A percentile compares a stretch with the other conserved stretches of the same genome.
Conservation (phyloP, 2,113 vertebrate species). For the Gambusia affinis region DNA sequence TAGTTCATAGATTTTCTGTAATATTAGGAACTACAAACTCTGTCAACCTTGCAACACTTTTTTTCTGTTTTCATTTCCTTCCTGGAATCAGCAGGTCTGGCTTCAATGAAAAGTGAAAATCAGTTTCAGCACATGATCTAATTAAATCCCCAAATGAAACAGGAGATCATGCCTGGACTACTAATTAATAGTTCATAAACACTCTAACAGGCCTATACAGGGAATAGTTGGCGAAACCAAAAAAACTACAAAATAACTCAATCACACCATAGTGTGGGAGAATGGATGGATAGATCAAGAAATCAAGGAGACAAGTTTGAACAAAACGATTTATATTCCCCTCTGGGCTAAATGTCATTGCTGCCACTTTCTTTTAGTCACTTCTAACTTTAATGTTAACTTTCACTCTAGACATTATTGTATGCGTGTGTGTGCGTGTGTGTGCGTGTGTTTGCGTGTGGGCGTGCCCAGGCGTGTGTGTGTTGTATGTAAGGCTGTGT, state of each 20-base stretch:
- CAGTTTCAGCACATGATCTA: neutral
- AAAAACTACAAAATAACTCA: neutral
- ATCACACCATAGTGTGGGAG: neutral
- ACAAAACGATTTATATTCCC: constrained; percentile 32
- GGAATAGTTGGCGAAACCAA: neutral
- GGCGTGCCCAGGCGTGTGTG: neutral
- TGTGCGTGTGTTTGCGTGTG: neutral
- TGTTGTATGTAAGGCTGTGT: constrained; percentile 9
- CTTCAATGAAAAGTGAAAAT: neutral
- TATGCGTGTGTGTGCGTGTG: neutral
- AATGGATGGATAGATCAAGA: neutral
- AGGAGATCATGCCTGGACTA: no score
- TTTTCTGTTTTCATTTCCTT: no score
- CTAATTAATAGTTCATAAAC: neutral
- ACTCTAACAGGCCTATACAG: neutral
- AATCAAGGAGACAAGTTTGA: constrained; percentile 17
- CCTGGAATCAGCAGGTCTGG: no score
- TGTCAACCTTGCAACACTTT: no score
- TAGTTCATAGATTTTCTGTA: no score
- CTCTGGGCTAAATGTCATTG: constrained; percentile 61
- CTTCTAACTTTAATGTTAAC: constrained; percentile 23
- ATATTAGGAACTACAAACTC: no score
- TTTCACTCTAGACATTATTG: constrained; percentile 1
- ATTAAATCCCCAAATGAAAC: no score
- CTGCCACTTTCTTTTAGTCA: constrained; percentile 60